phyloP scores from a whole-genome alignment of 2,797 vertebrate genomes.

The Pterois miles region DNA sequence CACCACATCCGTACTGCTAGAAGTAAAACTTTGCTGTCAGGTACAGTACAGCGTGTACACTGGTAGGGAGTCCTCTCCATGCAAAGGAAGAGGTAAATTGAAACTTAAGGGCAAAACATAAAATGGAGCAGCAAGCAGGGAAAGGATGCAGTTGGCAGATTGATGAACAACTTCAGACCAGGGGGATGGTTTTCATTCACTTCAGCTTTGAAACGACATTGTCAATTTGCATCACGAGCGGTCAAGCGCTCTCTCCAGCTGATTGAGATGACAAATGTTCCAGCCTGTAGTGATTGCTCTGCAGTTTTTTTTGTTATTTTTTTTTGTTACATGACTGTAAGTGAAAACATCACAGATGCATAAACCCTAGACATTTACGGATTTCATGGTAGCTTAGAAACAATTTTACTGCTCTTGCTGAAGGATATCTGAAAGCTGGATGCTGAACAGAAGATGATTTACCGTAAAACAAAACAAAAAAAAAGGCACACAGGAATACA shows the following conservation, averaged over 20 bases:
- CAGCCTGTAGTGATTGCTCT: conserved; percentile 36
- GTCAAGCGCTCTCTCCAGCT: conserved; percentile 51
- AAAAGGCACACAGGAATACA: conserved; percentile 4
- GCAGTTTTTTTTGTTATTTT: neutral
- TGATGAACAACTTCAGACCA: conserved; percentile 46
- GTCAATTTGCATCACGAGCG: conserved; percentile 55
- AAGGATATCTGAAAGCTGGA: conserved; percentile 41
- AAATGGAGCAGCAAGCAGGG: conserved; percentile 4
- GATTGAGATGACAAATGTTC: conserved; percentile 56
- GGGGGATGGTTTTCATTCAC: conserved; percentile 36
- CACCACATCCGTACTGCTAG: neutral
- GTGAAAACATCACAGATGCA: conserved; percentile 48
- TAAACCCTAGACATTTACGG: conserved; percentile 36
- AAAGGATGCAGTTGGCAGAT: conserved; percentile 29
- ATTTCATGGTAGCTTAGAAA: conserved; percentile 59
- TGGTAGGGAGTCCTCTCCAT: neutral
- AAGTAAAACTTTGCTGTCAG: neutral
- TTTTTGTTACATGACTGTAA: neutral
- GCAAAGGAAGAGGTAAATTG: neutral
- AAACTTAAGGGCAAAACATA: conserved; percentile 21
- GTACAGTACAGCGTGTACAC: neutral
- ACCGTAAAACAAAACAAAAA: conserved; percentile 5
- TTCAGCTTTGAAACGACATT: conserved; percentile 49
- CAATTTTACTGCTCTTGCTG: conserved; percentile 39
- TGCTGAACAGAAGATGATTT: conserved; percentile 22